Evolutionary conservation across 2,797 vertebrate species (phyloP).

Genomic region (Fundulus diaphanus): DNA sequence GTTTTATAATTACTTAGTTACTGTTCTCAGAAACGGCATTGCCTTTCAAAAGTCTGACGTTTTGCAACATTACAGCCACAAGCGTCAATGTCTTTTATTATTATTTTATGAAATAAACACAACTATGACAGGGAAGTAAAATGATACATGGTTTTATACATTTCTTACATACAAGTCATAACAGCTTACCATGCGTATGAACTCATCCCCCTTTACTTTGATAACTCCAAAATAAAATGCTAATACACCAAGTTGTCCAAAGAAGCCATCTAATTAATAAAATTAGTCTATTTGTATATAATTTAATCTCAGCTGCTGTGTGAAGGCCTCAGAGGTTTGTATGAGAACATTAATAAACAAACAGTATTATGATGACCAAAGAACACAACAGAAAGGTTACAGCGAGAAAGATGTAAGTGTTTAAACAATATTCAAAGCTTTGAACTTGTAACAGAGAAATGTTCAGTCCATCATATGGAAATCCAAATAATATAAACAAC

Average conservation of each 20-base stretch:
- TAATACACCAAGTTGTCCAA: not conserved
- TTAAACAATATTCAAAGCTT: not conserved
- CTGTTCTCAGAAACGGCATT: slow-evolving; percentile 8
- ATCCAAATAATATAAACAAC: not conserved
- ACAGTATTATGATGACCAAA: not conserved
- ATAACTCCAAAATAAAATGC: not conserved
- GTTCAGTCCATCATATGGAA: not conserved
- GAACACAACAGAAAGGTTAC: not conserved
- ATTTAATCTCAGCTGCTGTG: not conserved
- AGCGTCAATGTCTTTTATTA: not conserved
- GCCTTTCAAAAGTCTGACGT: not conserved
- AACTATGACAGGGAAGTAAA: not conserved
- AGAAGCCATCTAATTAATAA: not conserved
- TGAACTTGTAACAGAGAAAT: not conserved
- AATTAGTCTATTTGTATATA: not conserved
- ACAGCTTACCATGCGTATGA: not conserved
- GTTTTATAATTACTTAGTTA: slow-evolving; percentile 34
- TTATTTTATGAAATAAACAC: not conserved
- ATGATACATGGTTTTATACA: not conserved
- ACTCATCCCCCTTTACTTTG: not conserved
- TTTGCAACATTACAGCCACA: not conserved
- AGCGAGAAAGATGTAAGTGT: not conserved
- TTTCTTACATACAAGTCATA: not conserved
- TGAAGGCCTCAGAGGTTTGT: not conserved
- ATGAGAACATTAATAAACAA: not conserved